phyloP scores from a whole-genome alignment of 2,888 invertebrate species.

The Diarsia rubi region DNA sequence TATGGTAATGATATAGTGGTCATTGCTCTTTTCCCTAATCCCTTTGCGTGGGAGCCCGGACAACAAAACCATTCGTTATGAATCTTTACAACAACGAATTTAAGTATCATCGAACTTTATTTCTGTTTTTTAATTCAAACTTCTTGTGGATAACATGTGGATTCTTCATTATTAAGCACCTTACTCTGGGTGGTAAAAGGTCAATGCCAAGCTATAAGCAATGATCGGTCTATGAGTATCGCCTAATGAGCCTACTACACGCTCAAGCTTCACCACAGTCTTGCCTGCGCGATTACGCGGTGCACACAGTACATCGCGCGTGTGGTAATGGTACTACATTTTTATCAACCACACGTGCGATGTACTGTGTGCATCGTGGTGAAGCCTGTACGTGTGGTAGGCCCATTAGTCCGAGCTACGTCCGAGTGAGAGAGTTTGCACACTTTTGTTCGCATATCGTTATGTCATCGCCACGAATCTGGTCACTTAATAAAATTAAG shows the following conservation, averaged over 20 bases:
- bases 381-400: too few species aligned
- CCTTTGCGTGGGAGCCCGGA: background rate
- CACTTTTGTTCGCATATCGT: background rate
- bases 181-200: background rate
- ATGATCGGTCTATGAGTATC: background rate
- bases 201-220: background rate
- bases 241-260: too few species aligned
- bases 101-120: background rate
- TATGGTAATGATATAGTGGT: background rate
- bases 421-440: too few species aligned
- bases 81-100: background rate
- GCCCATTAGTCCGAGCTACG: too few species aligned
- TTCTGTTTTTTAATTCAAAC: background rate
- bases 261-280: too few species aligned
- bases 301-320: too few species aligned
- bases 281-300: too few species aligned
- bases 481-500: background rate
- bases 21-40: background rate
- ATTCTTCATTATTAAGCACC: background rate
- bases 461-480: background rate
- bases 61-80: background rate
- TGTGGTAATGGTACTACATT: too few species aligned
- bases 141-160: background rate
- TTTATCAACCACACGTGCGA: too few species aligned
- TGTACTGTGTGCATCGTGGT: too few species aligned